Evolutionary conservation across 2,888 invertebrate genomes (phyloP).

Genomic region (Pristionchus mayeri): DNA sequence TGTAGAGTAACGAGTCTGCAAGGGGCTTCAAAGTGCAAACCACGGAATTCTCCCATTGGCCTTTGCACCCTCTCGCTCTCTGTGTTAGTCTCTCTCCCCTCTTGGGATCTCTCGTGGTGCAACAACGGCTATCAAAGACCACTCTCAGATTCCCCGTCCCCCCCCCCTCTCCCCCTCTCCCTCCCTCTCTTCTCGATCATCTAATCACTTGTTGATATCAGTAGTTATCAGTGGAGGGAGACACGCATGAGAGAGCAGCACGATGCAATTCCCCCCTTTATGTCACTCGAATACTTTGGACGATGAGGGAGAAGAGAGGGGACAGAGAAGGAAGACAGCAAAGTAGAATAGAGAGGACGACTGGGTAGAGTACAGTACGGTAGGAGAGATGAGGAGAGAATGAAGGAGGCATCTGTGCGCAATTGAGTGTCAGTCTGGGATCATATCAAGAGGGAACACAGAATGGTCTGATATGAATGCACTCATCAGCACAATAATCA

Average conservation of each 20-base stretch:
- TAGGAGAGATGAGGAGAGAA: neutral
- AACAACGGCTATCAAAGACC: neutral
- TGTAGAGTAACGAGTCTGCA: neutral
- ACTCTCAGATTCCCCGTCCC: neutral
- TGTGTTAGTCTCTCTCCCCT: neutral
- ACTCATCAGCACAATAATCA: no score
- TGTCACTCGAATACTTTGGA: slow-evolving; percentile 27
- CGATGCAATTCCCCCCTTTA: neutral
- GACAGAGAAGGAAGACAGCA: slow-evolving; percentile 1
- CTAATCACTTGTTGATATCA: slow-evolving; percentile 28
- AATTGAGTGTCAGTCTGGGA: no score
- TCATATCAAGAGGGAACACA: no score
- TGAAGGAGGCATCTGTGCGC: no score
- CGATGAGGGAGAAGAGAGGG: neutral
- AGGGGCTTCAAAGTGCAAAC: neutral
- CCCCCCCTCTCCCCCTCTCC: neutral
- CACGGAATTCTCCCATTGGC: neutral
- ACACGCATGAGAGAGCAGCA: neutral
- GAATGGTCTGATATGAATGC: no score
- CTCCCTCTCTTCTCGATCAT: neutral
- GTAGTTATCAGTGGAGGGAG: neutral
- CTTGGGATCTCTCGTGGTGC: neutral
- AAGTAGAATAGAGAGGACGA: slow-evolving; percentile 2
- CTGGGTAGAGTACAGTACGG: neutral
- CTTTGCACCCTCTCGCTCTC: neutral